phyloP scores from a whole-genome alignment of 2,113 vertebrate species.

The Syngnathoides biaculeatus region DNA sequence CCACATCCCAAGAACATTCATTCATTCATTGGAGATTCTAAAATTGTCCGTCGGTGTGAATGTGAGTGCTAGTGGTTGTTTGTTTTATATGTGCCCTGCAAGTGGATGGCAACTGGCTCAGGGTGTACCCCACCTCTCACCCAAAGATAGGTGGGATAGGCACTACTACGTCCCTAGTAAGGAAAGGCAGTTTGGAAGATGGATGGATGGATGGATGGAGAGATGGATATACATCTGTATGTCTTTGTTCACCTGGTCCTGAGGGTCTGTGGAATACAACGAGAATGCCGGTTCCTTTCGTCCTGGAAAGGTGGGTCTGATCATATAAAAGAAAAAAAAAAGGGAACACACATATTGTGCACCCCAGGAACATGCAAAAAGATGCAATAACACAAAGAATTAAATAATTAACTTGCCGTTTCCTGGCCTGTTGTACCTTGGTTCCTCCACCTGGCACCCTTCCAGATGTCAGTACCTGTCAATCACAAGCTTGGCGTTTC shows the following conservation, averaged over 20 bases:
- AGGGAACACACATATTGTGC: no score
- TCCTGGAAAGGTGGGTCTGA: conserved; percentile 21
- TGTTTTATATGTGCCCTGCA: no score
- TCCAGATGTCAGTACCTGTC: conserved; percentile 67
- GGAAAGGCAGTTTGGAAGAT: no score
- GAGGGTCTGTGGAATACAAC: conserved; percentile 79
- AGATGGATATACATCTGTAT: not conserved
- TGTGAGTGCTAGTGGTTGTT: no score
- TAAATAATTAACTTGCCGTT: conserved; percentile 28
- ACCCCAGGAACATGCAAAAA: not conserved
- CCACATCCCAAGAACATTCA: no score
- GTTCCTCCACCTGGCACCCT: conserved; percentile 42
- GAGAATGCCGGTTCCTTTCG: conserved; percentile 68
- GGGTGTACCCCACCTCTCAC: no score
- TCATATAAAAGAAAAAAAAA: not conserved
- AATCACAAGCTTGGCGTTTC: not conserved
- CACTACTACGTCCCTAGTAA: no score
- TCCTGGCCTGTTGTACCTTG: conserved; percentile 23
- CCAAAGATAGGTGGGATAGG: no score
- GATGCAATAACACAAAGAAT: not conserved
- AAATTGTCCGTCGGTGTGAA: no score
- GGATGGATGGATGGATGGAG: no score
- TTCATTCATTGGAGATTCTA: no score
- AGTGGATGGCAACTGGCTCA: no score
- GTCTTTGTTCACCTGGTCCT: conserved; percentile 77